Base-by-base conservation (phyloP, 2,113 vertebrate species). In the Kryptolebias marmoratus region DNA sequence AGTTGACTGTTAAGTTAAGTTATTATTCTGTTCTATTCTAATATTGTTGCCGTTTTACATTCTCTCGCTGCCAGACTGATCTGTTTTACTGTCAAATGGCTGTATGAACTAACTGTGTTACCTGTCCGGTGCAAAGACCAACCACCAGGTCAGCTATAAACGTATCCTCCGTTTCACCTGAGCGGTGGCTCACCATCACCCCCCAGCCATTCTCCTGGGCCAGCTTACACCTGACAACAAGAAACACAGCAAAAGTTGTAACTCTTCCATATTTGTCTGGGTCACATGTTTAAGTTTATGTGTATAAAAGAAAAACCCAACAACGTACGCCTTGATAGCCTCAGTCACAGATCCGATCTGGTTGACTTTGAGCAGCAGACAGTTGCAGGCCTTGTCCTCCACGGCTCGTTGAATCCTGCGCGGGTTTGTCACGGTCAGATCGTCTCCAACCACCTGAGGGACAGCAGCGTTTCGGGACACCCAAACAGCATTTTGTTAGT, bases 201-300 rank as follows among this genome's bases (percentile, higher is more conserved):
- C 96, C 96, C 96, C 96, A 98, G 84, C 96, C 95, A 0, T 97
- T 98, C 93, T 96, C 96, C 92, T 98, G 96, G 67, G 96, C 96
- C 93, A 98, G 65, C 75, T 97, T 98, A 88, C 96, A 98, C 78
- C 96, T 97, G 89, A 67, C 62, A 48, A 48, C 55, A 2, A 47
- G 16, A 16, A 45, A 28, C 11, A 52, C 4, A 57, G 30, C 5
- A 10, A 15, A 31, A 4, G 7, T 36, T 14, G 16, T n/a, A 60
- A 60, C 11, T 14, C 30, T 49, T 12, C 49, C 7, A 71, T 54
- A 18, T 31, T 22, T 22, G 18, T 30, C 27, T 64, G 12, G 45
- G 6, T 7, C 49, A 16, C 4, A 36, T 54, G 11, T 18, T 42
- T 14, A 42, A 15, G n/a, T 59, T 44, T 53, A 1, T 64, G 39